Evolutionary conservation across 92 coral and sea anemone genomes (phyloP), one percentile per base, ranked within the genome.

Genomic region (Porites rus): DNA sequence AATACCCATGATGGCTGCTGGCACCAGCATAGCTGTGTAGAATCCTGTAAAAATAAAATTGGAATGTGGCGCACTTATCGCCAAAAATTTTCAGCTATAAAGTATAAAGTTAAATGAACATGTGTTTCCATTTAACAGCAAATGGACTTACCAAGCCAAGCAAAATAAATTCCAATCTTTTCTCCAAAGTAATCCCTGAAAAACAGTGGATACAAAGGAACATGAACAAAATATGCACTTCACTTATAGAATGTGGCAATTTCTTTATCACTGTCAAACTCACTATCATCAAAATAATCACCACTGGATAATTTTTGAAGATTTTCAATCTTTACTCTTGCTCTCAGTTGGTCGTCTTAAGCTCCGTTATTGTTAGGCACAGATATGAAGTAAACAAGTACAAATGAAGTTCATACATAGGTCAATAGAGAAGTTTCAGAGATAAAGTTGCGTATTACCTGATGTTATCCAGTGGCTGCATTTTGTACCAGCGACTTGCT

Each of bases 131-230:
- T 4, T 52, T 28, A 8, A 20, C 43, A n/a, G 1, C 72, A 68
- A n/a, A 54, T 7, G 7, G 5, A 71, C 93, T 72, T 80, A 95
- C 98, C 99, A 38, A 97, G 92, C 99, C 99, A 97, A 8, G 99
- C 99, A 92, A 97, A 97, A 79, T 97, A 97, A 20, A 97, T 90
- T 53, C 99, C 99, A 90, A 97, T 91, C 90, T 97, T 97, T 81
- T 97, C 99, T 17, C 99, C 99, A 93, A 95, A 97, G 81, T 97
- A 97, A 63, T 93, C 91, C 83, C 99, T 94, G 88, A 11, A 63
- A 38, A 20, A 73, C 4, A 78, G 43, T 67, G 4, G 56, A 76
- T 52, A 60, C 20, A 4, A 76, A 54, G 22, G 10, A 58, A 11
- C 16, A 56, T 2, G 8, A 56, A 10, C 61, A 8, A 11, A 14